These are phyloP conservation scores for Myrmecobius fasciatus DNA, from an alignment of 2,113 vertebrate species.

Conservation along the genomic window DNA sequence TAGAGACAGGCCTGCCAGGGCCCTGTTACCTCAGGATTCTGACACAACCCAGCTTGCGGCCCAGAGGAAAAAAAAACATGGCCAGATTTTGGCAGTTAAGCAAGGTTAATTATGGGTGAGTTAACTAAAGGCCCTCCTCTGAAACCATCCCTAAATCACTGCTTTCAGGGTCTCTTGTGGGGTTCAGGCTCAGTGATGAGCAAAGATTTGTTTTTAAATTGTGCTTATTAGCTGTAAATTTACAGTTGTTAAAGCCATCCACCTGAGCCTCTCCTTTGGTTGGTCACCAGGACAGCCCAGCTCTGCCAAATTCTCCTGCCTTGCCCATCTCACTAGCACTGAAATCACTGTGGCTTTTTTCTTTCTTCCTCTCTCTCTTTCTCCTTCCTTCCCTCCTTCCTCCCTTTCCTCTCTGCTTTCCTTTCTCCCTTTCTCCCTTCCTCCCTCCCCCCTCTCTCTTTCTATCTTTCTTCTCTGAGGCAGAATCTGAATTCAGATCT, in stretches of 20 bases:
- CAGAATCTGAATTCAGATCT: not conserved
- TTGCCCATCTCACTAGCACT: not conserved
- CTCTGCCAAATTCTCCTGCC: not conserved
- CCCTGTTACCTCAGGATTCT: not conserved
- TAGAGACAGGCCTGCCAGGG: not conserved
- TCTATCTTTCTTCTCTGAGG: not conserved
- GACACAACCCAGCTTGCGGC: not conserved
- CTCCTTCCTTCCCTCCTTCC: not conserved
- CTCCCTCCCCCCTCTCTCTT: not conserved
- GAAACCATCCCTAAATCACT: not conserved
- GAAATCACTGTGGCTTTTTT: not conserved
- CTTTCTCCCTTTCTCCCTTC: too few relatives aligned
- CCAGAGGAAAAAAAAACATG: not conserved
- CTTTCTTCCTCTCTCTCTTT: too few relatives aligned
- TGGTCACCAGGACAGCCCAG: not conserved
- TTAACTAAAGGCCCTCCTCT: not conserved
- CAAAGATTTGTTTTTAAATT: not conserved
- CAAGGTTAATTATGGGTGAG: not conserved
- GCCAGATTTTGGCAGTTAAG: not conserved
- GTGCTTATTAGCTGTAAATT: not conserved
- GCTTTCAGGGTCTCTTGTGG: not conserved
- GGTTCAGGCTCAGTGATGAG: not conserved
- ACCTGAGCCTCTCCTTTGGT: not conserved
- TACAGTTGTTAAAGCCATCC: not conserved
- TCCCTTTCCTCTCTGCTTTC: too few relatives aligned